phyloP scores from a whole-genome alignment of 2,888 invertebrate genomes.

The Anthophora plumipes region DNA sequence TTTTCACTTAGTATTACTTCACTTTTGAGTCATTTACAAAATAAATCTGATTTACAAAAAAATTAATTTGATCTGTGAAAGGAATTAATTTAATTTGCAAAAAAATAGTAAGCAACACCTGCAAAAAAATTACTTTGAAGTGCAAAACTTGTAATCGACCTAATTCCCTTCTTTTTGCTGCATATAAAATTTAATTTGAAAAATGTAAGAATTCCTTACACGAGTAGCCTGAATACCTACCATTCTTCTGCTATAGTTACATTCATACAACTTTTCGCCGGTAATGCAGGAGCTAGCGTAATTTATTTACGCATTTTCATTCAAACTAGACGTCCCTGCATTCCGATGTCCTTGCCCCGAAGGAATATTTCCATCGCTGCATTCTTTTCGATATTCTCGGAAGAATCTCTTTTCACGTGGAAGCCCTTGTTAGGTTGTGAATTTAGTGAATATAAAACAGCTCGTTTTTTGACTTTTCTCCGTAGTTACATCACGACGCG shows the following conservation, averaged over 20 bases:
- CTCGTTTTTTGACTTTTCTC: neutral
- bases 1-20: too few species aligned
- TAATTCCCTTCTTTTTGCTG: too few species aligned
- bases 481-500: slow-evolving; percentile 89
- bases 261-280: slow-evolving; percentile 46
- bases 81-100: too few species aligned
- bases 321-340: slow-evolving; percentile 51
- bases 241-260: slow-evolving; percentile 31
- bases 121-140: too few species aligned
- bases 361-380: slow-evolving; percentile 50
- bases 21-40: too few species aligned
- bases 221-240: slow-evolving; percentile 56
- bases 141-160: too few species aligned
- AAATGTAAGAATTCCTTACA: slow-evolving; percentile 49
- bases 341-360: slow-evolving; percentile 44
- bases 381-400: slow-evolving; percentile 30
- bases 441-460: slow-evolving; percentile 35
- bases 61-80: too few species aligned
- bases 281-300: slow-evolving; percentile 52
- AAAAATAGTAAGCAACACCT: too few species aligned
- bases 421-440: neutral
- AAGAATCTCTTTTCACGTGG: slow-evolving; percentile 25
- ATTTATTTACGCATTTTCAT: slow-evolving; percentile 66
- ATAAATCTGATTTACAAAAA: too few species aligned
- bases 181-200: too few species aligned